Conservation (phyloP, 2,797 vertebrate species). For the Corythornis leucogaster region DNA sequence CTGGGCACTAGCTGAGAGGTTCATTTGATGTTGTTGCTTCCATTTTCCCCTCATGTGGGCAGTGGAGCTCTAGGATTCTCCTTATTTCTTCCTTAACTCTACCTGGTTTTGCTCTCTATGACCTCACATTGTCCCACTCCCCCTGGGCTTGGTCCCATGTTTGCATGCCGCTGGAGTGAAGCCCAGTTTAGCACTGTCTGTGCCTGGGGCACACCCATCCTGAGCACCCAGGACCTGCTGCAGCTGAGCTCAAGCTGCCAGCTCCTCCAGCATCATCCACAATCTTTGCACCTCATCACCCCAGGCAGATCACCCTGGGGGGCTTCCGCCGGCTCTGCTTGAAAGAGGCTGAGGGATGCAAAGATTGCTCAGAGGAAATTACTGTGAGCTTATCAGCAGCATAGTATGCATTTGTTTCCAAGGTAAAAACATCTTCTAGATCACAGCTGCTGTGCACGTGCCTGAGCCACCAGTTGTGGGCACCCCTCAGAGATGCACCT, state of each 20-base stretch:
- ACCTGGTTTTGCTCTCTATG: neutral
- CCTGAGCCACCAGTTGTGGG: neutral
- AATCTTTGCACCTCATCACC: accelerated
- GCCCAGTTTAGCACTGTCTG: neutral
- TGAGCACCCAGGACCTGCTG: neutral
- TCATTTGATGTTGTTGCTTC: neutral
- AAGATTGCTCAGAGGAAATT: neutral
- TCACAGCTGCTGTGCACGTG: neutral
- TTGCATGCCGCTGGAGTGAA: neutral
- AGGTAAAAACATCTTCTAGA: neutral
- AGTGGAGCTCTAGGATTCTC: neutral
- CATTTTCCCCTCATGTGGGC: accelerated
- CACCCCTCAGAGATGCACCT: neutral
- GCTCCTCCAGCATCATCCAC: neutral
- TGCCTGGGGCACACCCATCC: neutral
- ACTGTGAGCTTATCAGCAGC: neutral
- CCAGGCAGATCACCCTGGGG: neutral
- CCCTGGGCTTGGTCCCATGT: accelerated
- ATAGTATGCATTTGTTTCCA: accelerated
- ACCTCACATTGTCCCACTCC: neutral
- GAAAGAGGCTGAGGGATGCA: neutral
- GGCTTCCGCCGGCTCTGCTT: neutral
- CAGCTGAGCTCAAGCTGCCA: neutral
- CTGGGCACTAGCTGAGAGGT: too few relatives aligned
- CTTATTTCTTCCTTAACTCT: too few relatives aligned